Conservation (phyloP, 2,888 invertebrate genomes). For the Apocheima hispidaria region DNA sequence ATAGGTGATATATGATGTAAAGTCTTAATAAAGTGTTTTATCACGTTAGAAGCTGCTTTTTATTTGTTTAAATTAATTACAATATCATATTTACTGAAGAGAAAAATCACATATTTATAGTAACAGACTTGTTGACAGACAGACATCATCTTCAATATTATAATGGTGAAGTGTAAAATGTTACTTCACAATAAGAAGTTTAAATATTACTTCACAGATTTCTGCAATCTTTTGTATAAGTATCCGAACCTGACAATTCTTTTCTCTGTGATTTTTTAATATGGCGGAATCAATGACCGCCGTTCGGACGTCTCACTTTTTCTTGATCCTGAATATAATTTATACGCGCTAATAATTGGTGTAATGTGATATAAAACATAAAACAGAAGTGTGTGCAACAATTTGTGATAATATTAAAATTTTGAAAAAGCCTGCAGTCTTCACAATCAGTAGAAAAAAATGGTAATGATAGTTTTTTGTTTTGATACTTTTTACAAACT, state of each 20-base stretch:
- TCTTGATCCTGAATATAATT: conserved; percentile 63
- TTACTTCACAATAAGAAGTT: no score
- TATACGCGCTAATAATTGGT: conserved; percentile 58
- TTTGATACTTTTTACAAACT: conserved; percentile 86
- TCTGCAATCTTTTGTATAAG: conserved; percentile 1
- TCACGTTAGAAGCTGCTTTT: no score
- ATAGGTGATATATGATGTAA: no score
- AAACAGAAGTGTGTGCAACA: conserved; percentile 50
- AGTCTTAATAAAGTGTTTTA: no score
- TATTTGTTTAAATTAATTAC: no score
- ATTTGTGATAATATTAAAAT: conserved; percentile 42
- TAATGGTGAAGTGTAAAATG: no score
- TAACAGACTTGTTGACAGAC: no score
- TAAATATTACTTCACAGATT: not conserved
- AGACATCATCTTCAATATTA: no score
- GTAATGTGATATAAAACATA: conserved; percentile 65
- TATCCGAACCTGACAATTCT: conserved; percentile 64
- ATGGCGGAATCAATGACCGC: conserved; percentile 85
- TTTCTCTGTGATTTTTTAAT: conserved; percentile 80
- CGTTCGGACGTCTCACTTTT: conserved; percentile 77
- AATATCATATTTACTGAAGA: no score
- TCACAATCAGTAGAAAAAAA: conserved; percentile 70
- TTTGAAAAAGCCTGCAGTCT: conserved; percentile 44
- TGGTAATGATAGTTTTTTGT: conserved; percentile 87
- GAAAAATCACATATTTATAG: no score